These are phyloP conservation scores for Scomber colias DNA, from an alignment of 2,113 vertebrate species.

Conservation along the genomic window DNA sequence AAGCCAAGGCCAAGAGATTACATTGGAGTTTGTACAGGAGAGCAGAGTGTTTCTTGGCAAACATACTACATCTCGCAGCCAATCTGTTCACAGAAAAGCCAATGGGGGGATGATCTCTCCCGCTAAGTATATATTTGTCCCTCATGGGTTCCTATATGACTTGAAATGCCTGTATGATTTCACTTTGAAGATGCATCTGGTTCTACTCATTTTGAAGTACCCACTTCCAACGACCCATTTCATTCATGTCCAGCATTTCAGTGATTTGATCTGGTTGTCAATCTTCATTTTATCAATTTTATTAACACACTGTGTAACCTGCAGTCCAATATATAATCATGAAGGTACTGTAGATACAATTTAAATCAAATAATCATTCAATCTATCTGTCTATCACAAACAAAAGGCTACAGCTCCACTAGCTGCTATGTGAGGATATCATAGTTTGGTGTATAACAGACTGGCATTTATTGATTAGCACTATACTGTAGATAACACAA, in stretches of 20 bases:
- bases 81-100: slow-evolving; percentile 45
- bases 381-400: no score
- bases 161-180: slow-evolving; percentile 40
- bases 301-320: not conserved
- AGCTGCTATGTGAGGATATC: no score
- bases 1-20: slow-evolving; percentile 58
- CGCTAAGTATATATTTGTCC: slow-evolving; percentile 22
- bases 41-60: slow-evolving; percentile 67
- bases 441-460: no score
- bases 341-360: no score
- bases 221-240: slow-evolving; percentile 27
- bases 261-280: slow-evolving; percentile 34
- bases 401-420: no score
- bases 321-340: no score
- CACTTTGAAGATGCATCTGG: slow-evolving; percentile 40
- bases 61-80: slow-evolving; percentile 58
- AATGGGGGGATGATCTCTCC: slow-evolving; percentile 9
- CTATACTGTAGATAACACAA: not conserved
- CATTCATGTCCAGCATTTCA: slow-evolving; percentile 20
- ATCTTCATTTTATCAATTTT: not conserved
- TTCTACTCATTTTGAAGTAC: slow-evolving; percentile 25
- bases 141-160: slow-evolving; percentile 29
- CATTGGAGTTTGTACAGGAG: slow-evolving; percentile 67
- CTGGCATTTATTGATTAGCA: no score
- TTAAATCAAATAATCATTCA: no score